phyloP scores from a whole-genome alignment of 2,888 invertebrate species.

The Caenorhabditis virilis region DNA sequence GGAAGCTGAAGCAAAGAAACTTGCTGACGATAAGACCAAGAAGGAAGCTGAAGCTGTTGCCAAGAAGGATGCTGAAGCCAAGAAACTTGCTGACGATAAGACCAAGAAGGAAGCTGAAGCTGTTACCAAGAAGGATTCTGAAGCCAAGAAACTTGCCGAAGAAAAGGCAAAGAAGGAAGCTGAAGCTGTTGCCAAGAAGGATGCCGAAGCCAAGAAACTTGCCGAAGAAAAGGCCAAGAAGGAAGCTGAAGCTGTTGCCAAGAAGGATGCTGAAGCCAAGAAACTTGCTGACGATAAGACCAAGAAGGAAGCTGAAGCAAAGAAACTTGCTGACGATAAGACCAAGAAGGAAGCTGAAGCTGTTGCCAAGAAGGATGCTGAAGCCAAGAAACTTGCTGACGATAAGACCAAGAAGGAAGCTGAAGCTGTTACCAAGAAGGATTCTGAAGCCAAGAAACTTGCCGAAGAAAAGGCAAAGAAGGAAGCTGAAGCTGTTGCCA shows the following conservation, averaged over 20 bases:
- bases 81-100: no score
- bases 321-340: constrained; percentile 4
- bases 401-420: no score
- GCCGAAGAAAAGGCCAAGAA: constrained; percentile 2
- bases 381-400: constrained; percentile 10
- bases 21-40: no score
- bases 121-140: no score
- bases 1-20: constrained; percentile 10
- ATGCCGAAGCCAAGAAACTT: no score
- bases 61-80: neutral
- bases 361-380: constrained; percentile 8
- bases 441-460: neutral
- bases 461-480: neutral
- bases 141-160: no score
- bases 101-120: no score
- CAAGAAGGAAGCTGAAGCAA: constrained; percentile 11
- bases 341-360: constrained; percentile 17
- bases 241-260: constrained; percentile 2
- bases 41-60: no score
- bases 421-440: no score
- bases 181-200: no score
- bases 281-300: neutral
- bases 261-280: constrained; percentile 11
- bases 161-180: no score
- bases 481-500: constrained; percentile 6